Base-by-base conservation (phyloP, 1,140 invertebrate species). In the Sycobia sp. region DNA sequence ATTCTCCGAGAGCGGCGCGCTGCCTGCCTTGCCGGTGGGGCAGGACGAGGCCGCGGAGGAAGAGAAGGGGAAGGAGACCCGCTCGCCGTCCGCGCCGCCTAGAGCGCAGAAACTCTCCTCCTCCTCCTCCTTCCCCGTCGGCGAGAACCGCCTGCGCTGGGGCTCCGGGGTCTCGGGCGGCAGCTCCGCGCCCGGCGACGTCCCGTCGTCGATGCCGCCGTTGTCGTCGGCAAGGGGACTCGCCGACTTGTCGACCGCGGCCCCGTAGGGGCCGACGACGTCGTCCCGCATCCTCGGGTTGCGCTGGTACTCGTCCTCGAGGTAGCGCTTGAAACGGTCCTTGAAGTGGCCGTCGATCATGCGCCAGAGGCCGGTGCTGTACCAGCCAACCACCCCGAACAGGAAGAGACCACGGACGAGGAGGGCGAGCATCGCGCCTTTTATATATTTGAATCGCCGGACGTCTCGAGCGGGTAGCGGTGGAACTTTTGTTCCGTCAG, bases 341-440 rank as follows among this genome's bases (percentile, higher is more conserved):
- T 74, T 77, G 62, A 85, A 86, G 67, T 84, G 84, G 50, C 69
- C 73, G 61, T 86, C 84, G 65, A 86, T 83, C 64, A 84, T 71
- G 62, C 74, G 81, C 81, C 83, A 85, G 1, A 85, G 69, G 44
- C 67, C 78, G 23, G 77, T 64, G 53, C 80, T 85, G 62, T 86
- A 86, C 80, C 83, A 84, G 29, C 76, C 68, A 50, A 84, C 71
- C 16, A 84, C 62, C 7, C 70, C 71, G 2, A 83, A 29, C 9
- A 85, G 74, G 32, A 85, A 71, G 22, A 82, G 67, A 0, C 78
- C 75, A 10, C 82, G 74, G 4, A 85, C 58, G 10, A 82, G 20
- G 3, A 51, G 10, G 10, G 22, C 62, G 0, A 64, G 8, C 62
- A 64, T 64, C 29, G 5, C 11, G 29, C 4, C 29, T 32, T 32